A percentile compares a stretch with the other conserved stretches of the same genome.
phyloP scores from a whole-genome alignment of 2,113 vertebrate species.

The Rhynchomys soricoides region DNA sequence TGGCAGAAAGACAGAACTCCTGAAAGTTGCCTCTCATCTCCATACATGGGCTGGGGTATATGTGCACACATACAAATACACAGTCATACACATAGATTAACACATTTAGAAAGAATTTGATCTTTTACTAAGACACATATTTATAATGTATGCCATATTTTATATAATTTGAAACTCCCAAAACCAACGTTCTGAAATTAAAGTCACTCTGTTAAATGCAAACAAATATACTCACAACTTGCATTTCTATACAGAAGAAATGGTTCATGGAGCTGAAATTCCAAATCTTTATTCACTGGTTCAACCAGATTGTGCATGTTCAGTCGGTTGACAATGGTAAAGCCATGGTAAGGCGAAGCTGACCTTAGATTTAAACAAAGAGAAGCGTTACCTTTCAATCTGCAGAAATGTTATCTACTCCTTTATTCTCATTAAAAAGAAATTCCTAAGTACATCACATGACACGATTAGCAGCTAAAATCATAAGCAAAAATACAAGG shows the following conservation, averaged over 20 bases:
- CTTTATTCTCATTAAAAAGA: conserved; percentile 55
- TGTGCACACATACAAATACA: not conserved
- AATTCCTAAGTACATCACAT: not conserved
- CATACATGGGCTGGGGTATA: not conserved
- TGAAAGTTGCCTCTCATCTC: not conserved
- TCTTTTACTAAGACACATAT: not conserved
- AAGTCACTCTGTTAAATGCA: conserved; percentile 1
- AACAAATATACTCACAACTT: conserved; percentile 87
- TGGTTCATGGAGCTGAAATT: conserved; percentile 98
- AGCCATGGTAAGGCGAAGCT: conserved; percentile 96
- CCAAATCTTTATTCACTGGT: conserved; percentile 98
- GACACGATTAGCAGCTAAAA: not conserved
- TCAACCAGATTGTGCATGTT: conserved; percentile 97
- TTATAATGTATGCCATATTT: not conserved
- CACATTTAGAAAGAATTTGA: not conserved
- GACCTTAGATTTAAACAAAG: conserved; percentile 88
- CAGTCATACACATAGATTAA: not conserved
- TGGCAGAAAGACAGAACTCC: too few species aligned
- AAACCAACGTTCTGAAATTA: conserved; percentile 34
- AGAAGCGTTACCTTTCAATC: conserved; percentile 50
- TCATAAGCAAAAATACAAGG: not conserved
- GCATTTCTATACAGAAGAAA: conserved; percentile 98
- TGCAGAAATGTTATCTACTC: conserved; percentile 19
- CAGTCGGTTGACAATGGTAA: conserved; percentile 98
- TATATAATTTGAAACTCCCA: conserved; percentile 51